phyloP scores from a whole-genome alignment of 2,113 vertebrate species.

The Ceratotherium simum region DNA sequence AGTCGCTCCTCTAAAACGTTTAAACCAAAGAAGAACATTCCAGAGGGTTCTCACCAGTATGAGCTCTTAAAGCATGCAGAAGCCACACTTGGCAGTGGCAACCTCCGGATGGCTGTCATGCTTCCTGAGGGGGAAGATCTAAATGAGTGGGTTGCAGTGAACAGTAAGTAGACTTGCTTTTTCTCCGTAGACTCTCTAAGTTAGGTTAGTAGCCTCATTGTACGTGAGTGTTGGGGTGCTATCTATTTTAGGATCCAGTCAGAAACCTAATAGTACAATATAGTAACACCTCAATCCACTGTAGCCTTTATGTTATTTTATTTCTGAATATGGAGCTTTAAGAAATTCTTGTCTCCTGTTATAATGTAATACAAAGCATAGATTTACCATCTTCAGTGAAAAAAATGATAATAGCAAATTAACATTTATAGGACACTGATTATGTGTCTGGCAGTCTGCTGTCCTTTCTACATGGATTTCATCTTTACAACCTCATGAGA shows the following conservation, averaged over 20 bases:
- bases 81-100: constrained; percentile 93
- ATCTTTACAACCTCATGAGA: background rate
- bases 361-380: background rate
- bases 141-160: constrained; percentile 94
- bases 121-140: constrained; percentile 93
- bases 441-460: background rate
- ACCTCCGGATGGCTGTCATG: constrained; percentile 93
- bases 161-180: constrained; percentile 88
- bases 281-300: background rate
- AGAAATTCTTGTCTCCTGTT: constrained; percentile 35
- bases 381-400: background rate
- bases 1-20: constrained; percentile 94
- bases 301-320: background rate
- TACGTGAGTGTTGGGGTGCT: background rate
- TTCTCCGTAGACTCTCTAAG: background rate
- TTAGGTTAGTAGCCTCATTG: background rate
- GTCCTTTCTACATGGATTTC: background rate
- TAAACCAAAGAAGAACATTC: constrained; percentile 95
- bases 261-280: background rate
- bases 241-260: background rate
- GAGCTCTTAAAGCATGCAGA: constrained; percentile 93
- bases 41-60: constrained; percentile 93
- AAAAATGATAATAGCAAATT: background rate
- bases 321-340: constrained; percentile 54
- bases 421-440: background rate